These are phyloP conservation scores for Agriopis aurantiaria DNA, from an alignment of 2,888 invertebrate genomes.

Conservation along the genomic window DNA sequence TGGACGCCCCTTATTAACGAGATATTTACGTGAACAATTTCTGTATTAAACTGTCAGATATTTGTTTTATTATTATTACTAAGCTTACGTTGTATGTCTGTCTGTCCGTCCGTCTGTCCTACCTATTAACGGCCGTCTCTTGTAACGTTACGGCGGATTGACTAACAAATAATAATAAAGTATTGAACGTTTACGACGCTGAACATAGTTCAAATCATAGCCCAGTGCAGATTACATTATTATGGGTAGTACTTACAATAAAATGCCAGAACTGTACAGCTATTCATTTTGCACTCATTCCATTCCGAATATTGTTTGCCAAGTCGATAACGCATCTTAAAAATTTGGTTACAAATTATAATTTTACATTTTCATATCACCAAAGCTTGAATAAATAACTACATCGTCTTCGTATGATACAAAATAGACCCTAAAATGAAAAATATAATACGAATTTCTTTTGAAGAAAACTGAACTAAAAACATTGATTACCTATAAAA, in stretches of 20 bases:
- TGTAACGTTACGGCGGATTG: too few relatives aligned
- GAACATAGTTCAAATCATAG: background rate
- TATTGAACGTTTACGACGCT: background rate
- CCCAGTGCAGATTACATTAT: background rate
- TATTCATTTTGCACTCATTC: conserved; percentile 2
- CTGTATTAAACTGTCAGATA: too few relatives aligned
- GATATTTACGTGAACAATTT: too few relatives aligned
- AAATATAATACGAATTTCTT: conserved; percentile 33
- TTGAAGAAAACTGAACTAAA: conserved; percentile 33
- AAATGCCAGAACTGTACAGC: background rate
- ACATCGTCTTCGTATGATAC: conserved; percentile 7
- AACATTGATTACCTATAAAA: conserved; percentile 33
- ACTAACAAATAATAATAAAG: too few relatives aligned
- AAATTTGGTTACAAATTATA: conserved; percentile 4
- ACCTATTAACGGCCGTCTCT: too few relatives aligned
- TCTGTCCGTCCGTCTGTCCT: too few relatives aligned
- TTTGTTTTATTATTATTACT: too few relatives aligned
- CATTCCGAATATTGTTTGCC: background rate
- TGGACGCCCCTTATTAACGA: too few relatives aligned
- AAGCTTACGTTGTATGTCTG: too few relatives aligned
- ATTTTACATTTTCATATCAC: background rate
- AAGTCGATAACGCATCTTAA: conserved; percentile 1
- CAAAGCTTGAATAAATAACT: conserved; percentile 21
- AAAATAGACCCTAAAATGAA: conserved; percentile 20
- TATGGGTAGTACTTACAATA: too few relatives aligned